Conservation (phyloP, 2,113 vertebrate genomes). For the Cariama cristata region DNA sequence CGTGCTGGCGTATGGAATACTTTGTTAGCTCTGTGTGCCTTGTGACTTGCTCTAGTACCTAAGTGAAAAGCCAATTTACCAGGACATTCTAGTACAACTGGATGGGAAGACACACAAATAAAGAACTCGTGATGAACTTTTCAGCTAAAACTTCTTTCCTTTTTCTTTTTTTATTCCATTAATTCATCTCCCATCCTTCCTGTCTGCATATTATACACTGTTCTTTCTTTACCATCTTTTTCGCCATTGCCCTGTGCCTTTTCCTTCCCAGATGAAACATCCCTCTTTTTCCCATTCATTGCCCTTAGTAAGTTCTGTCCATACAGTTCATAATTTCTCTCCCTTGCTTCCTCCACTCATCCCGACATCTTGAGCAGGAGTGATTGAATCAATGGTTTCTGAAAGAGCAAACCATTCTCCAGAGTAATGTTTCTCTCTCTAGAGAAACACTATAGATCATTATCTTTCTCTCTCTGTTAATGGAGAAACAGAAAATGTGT, state of each 20-base stretch:
- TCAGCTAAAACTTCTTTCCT: not conserved
- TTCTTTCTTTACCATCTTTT: not conserved
- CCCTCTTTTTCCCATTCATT: not conserved
- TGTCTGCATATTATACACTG: not conserved
- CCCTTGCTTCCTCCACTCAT: not conserved
- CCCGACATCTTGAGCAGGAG: not conserved
- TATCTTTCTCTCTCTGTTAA: not conserved
- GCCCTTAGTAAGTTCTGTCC: not conserved
- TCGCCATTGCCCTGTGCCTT: not conserved
- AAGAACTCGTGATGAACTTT: not conserved
- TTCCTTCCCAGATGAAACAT: conserved; percentile 24
- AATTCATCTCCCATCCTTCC: not conserved
- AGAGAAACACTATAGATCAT: not conserved
- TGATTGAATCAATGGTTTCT: not conserved
- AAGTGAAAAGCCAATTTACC: not conserved
- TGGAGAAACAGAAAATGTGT: conserved; percentile 10
- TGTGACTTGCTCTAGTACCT: not conserved
- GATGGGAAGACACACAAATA: not conserved
- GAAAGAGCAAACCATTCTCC: conserved; percentile 26
- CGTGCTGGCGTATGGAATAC: not conserved
- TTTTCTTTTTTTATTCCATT: not conserved
- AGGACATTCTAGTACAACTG: not conserved
- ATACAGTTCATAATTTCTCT: not conserved
- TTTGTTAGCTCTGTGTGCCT: not conserved
- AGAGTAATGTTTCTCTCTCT: not conserved